Evolutionary conservation across 2,113 vertebrate species (phyloP), one percentile per base, ranked within the genome.

Genomic region (Gymnogyps californianus): DNA sequence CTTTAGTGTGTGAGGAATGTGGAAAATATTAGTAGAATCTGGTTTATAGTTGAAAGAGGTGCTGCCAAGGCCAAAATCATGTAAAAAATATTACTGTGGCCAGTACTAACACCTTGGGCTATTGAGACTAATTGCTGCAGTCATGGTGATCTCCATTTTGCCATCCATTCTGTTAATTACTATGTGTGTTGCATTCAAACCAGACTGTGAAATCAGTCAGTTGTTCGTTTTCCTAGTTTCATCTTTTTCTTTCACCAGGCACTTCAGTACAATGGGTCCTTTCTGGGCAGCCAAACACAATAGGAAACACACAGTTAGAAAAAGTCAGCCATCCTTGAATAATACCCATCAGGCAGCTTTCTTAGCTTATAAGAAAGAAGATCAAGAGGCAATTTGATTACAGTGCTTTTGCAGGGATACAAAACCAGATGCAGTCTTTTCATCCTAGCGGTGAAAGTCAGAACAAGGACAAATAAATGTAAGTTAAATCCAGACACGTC

Each of bases 331-430:
- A 85, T 95, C 79, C 93, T 93, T 89, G 92, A 96, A 93, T 94
- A 96, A 94, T 76, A 94, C 93, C 78, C 94, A 94, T 94, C 95
- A 96, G 82, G 87, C 74, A 87, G 91, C 91, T 96, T 95, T 83
- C 94, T 94, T 91, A 91, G 87, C 81, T 96, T 87, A 20, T 77
- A 66, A 80, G 89, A 94, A 93, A 69, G 84, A 93, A 93, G 84
- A 96, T 97, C 87, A 93, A 83, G 91, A 94, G 44, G 75, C 67
- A 87, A 94, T 94, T 93, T 96, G 89, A 95, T 95, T 95, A 94
- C 61, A 88, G n/a, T 29, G 47, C 78, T 87, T 97, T 96, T 93
- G 75, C 93, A 38, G 66, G 89, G 87, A 93, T 91, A 84, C 91
- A 96, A 94, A 95, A 87, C 77, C 78, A 96, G 89, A 96, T 72